Conservation (phyloP, 30 jellyfish, hydroid and myxozoan species). For the Hydra vulgaris region DNA sequence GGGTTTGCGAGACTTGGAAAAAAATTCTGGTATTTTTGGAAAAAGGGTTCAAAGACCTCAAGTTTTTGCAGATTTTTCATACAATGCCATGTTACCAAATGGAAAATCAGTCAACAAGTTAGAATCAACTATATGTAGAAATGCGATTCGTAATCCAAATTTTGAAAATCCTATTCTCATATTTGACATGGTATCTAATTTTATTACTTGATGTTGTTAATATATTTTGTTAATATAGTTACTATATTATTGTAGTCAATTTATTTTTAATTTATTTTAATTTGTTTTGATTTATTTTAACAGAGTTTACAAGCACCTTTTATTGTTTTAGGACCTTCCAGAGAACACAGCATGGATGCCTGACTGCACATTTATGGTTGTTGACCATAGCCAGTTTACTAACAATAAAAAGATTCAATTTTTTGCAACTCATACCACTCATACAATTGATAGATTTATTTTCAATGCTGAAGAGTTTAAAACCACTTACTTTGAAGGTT, state of each 20-base stretch:
- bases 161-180: constrained; percentile 61
- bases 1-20: constrained; percentile 90
- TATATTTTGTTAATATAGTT: not conserved
- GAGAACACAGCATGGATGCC: not conserved
- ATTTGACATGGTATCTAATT: constrained; percentile 54
- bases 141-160: constrained; percentile 70
- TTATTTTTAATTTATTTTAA: no score
- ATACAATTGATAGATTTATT: not conserved
- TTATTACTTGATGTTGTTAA: not conserved
- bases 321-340: constrained; percentile 30
- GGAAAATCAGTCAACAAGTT: not conserved
- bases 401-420: not conserved
- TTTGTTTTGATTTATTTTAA: no score
- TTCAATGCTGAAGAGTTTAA: not conserved
- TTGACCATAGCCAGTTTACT: constrained; percentile 10
- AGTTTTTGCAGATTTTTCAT: constrained; percentile 6
- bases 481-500: not conserved
- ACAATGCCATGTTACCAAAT: not conserved
- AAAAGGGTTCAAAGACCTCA: constrained; percentile 9
- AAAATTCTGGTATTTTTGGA: constrained; percentile 18
- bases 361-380: constrained; percentile 1
- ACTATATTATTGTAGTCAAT: not conserved
- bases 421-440: constrained; percentile 9
- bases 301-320: no score
- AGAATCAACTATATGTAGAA: constrained; percentile 48